Evolutionary conservation across 2,888 invertebrate species (phyloP).

Genomic region (Ectemnius lituratus): DNA sequence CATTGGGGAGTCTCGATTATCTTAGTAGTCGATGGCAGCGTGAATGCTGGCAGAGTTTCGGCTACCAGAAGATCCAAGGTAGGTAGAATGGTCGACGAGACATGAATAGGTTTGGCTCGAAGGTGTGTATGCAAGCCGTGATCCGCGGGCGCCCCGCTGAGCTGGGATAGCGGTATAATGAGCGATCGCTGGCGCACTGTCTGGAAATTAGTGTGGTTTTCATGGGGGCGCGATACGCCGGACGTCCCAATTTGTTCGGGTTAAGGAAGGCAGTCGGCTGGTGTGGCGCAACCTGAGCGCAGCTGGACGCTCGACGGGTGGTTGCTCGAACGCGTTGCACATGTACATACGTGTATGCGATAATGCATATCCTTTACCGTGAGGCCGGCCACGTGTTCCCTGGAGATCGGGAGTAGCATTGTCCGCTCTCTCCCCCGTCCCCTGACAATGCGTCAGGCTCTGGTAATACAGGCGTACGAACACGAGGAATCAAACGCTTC

Average conservation of each 20-base stretch:
- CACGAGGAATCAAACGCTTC: constrained; percentile 50
- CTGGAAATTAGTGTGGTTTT: constrained; percentile 55
- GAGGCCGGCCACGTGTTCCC: constrained; percentile 38
- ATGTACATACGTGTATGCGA: constrained; percentile 17
- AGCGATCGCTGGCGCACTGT: constrained; percentile 24
- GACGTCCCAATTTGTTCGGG: constrained; percentile 53
- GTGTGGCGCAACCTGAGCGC: constrained; percentile 6
- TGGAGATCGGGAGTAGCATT: constrained; percentile 35
- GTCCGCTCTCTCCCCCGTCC: not conserved
- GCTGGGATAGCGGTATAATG: constrained; percentile 25
- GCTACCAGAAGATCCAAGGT: no score
- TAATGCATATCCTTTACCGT: constrained; percentile 24
- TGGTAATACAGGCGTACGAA: constrained; percentile 48
- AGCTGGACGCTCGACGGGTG: constrained; percentile 49
- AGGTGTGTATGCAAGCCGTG: no score
- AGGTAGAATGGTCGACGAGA: no score
- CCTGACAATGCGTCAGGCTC: constrained; percentile 24
- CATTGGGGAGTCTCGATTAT: no score
- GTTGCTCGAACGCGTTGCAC: constrained; percentile 22
- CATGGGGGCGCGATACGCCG: constrained; percentile 35
- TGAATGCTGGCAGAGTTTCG: not conserved
- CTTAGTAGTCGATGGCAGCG: not conserved
- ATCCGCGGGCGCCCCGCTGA: constrained; percentile 30
- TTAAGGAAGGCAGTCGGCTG: constrained; percentile 16
- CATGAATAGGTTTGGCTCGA: no score